Base-by-base conservation (phyloP, 92 coral and sea anemone species). In the Phenganax subtilis region DNA sequence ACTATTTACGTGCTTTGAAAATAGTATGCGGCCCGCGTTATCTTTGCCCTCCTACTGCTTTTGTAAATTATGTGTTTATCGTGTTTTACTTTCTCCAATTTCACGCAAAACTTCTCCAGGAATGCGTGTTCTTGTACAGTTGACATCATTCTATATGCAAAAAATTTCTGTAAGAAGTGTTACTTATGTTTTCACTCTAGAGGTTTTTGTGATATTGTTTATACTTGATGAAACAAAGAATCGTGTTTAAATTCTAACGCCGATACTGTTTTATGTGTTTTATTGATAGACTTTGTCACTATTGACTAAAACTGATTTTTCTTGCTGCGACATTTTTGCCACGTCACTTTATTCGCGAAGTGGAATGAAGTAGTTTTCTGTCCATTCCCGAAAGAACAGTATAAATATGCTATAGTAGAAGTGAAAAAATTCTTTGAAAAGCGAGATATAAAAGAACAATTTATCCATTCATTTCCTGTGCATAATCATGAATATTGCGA, bases 391-490 rank as follows among this genome's bases (percentile, higher is more conserved):
- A 30, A 12, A 10, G 73, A 30, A 27, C 12, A 68, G 9, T 30
- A 37, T 15, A 6, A 61, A 12, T 61, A 61, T 61, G 67, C 67
- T 12, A 12, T 7, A 0, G 67, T 12, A 17, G 8, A 61, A 12
- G 5, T 7, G 7, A 15, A 7, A 52, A 47, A 54, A 54, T 54
- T 6, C 56, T 55, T 74, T 55, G 44, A 55, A 74, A 55, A 74
- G 58, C 55, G 54, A 63, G 44, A 61, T 53, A 77, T 51, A 61
- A 7, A 51, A 73, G 59, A 67, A 15, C 47, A 10, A 12, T 29
- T 73, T 51, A 73, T 73, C 55, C 12, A 12, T 10, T 25, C 59
- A 62, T 78, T 78, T 76, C 81, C 81, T 76, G 81, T 76, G 59
- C 28, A 57, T 59, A 51, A 76, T 76, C 10, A 76, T 63, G 61